Conservation (phyloP, 2,888 invertebrate species). For the Drosophila dives region DNA sequence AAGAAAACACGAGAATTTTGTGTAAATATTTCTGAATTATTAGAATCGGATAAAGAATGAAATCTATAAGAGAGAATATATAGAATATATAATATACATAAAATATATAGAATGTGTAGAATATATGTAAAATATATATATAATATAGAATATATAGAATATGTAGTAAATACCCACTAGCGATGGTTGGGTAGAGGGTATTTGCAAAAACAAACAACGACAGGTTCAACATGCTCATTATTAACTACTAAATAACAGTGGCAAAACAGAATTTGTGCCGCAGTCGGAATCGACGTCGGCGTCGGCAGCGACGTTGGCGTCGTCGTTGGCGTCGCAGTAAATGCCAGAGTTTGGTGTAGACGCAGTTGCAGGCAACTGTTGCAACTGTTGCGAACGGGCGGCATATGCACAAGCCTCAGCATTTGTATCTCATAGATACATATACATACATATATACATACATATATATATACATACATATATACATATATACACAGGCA, state of each 20-base stretch:
- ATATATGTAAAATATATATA: too few species aligned
- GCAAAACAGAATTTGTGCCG: conserved; percentile 53
- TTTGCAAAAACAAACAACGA: conserved; percentile 66
- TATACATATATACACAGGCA: not conserved
- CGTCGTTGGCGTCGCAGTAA: not conserved
- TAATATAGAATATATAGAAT: too few species aligned
- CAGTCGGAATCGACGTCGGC: not conserved
- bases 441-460: not conserved
- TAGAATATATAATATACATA: too few species aligned
- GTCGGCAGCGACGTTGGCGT: not conserved
- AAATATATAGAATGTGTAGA: too few species aligned
- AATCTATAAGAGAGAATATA: too few species aligned
- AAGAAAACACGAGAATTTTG: too few species aligned
- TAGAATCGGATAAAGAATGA: too few species aligned
- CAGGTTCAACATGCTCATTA: conserved; percentile 79
- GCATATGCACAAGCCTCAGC: conserved; percentile 59
- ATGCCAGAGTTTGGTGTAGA: not conserved
- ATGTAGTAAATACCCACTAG: conserved; percentile 16
- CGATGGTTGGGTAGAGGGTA: conserved; percentile 6
- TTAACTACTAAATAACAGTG: conserved; percentile 80
- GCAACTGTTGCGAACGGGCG: conserved; percentile 43
- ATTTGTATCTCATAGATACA: conserved; percentile 77
- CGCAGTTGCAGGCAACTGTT: conserved; percentile 50
- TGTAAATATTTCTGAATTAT: too few species aligned
- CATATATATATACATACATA: not conserved